Base-by-base conservation (phyloP, 2,888 invertebrate genomes). In the Trichopoda pennipes region DNA sequence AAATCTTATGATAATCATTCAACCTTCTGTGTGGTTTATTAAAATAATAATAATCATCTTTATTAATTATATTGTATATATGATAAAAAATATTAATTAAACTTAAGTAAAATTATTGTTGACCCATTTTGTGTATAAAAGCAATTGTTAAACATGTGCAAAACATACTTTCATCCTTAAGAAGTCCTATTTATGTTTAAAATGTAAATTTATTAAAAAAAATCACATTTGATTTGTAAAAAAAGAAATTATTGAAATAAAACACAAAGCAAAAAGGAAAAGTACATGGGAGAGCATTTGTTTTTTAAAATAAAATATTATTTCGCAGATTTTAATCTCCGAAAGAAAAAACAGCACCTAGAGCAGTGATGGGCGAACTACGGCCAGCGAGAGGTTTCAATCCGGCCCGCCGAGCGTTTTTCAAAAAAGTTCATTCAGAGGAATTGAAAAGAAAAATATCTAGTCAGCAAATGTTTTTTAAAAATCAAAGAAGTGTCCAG, bases 81-180 rank as follows among this genome's bases (percentile, higher is more conserved):
- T 42, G 16, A 69, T 42, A 35, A 72, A n/a, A 66, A 66, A 8
- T 19, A 77, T 63, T 69, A 47, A 76, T 66, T 70, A 61, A 47
- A 53, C 23, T 14, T 60, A 61, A 72, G 60, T 70, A 51, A 72
- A 64, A 35, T 66, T 73, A 74, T 79, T 82, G 82, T 82, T 82
- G 55, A 82, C 61, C 68, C 42, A 69, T 81, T 73, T 75, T 73
- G 47, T 82, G 58, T 68, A 55, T 60, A 60, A 75, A 75, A 82
- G 78, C 79, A 82, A 79, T 72, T 79, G 78, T 82, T 79, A 75
- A 82, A 72, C 23, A 70, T 82, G 78, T 82, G 82, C 78, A 82
- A 82, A 75, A 75, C 55, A 61, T 53, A 17, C 55, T 56, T 63
- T 69, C 61, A 55, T 69, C 38, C 35, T 64, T 51, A 38, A 23